phyloP scores from a whole-genome alignment of 2,888 invertebrate species.

The Phaedon cochleariae region DNA sequence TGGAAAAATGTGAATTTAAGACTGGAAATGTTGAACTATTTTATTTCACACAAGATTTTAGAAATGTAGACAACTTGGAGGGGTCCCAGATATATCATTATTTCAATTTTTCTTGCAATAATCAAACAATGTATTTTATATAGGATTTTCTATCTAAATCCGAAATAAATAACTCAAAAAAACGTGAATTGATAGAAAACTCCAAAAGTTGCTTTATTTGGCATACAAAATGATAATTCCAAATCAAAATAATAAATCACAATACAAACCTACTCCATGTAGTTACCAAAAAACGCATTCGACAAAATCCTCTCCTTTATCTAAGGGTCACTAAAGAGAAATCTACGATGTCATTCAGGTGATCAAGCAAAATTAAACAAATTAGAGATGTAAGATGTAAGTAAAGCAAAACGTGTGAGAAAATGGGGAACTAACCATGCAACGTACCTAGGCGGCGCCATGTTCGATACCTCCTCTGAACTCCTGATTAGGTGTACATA shows the following conservation, averaged over 20 bases:
- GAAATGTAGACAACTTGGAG: no score
- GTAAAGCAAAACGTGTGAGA: conserved; percentile 39
- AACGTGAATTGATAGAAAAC: no score
- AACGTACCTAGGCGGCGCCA: conserved; percentile 64
- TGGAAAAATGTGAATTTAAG: no score
- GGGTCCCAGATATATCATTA: no score
- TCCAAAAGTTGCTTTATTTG: conserved; percentile 4
- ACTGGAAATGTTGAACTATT: no score
- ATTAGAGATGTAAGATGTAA: conserved; percentile 34
- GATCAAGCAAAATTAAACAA: conserved; percentile 29
- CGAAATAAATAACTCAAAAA: no score
- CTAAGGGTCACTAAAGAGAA: conserved; percentile 20
- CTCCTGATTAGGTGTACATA: conserved; percentile 72
- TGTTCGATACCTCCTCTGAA: conserved; percentile 56
- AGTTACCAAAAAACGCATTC: conserved; percentile 33
- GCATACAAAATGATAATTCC: conserved; percentile 1
- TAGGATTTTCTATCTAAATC: no score
- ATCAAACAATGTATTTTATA: no score
- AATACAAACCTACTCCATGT: conserved; percentile 40
- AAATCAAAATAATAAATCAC: conserved; percentile 19
- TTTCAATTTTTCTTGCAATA: no score
- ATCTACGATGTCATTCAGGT: conserved; percentile 35
- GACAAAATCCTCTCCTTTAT: conserved; percentile 20
- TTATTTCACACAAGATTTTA: no score
- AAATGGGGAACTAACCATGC: conserved; percentile 60